Conservation (phyloP, 2,797 vertebrate species). For the Chloroceryle amazona region DNA sequence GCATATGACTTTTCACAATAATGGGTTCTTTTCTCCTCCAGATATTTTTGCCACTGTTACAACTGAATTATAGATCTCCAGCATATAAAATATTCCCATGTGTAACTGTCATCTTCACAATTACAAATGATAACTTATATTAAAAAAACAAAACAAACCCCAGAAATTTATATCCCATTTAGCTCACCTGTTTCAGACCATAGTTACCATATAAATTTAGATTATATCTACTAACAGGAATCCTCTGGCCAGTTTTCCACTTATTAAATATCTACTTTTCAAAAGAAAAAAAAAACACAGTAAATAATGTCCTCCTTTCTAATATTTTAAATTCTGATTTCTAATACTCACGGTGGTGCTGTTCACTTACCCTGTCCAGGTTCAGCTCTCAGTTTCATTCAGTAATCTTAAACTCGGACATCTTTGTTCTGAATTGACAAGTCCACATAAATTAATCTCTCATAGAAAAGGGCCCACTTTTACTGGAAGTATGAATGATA, state of each 20-base stretch:
- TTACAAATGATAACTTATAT: not conserved
- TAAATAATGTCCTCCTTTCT: not conserved
- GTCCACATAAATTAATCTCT: not conserved
- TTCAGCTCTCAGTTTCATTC: not conserved
- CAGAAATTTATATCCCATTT: not conserved
- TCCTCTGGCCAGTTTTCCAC: not conserved
- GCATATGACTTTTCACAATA: not conserved
- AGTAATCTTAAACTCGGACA: not conserved
- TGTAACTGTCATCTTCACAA: not conserved
- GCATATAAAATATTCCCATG: not conserved
- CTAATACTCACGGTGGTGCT: not conserved
- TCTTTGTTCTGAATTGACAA: not conserved
- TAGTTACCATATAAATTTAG: not conserved
- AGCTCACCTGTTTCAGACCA: not conserved
- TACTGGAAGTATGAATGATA: not conserved
- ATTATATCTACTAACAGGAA: not conserved
- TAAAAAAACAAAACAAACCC: fast-evolving
- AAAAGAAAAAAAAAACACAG: not conserved
- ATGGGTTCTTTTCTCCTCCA: not conserved
- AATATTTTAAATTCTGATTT: not conserved
- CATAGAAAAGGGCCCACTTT: not conserved
- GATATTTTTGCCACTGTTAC: not conserved
- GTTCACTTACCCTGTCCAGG: not conserved
- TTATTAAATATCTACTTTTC: not conserved
- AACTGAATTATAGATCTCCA: not conserved